Base-by-base conservation (phyloP, 2,113 vertebrate species). In the Pelobates fuscus region DNA sequence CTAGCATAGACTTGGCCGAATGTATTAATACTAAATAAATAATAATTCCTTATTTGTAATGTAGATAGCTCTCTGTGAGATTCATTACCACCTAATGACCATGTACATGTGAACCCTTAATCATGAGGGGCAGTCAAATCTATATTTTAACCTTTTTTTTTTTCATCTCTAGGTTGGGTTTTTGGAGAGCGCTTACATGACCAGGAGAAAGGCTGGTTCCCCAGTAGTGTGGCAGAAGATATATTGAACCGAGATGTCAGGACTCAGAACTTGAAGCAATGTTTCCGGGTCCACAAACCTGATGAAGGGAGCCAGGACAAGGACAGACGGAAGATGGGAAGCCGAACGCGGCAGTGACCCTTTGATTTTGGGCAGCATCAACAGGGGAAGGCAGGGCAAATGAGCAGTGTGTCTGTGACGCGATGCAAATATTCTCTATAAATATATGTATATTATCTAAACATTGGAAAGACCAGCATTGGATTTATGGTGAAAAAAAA, bases 201-300 rank as follows among this genome's bases (percentile, higher is more conserved):
- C 78, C 93, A 95, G 15, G 96, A 99, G 82, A 92, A 91, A 84
- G 97, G 97, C 81, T 99, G 97, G 97, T 98, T 99, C 87, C 96
- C 96, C 65, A 93, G 87, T 84, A 91, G 91, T 62, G 92, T 93
- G 43, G 94, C 93, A 8, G 97, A 99, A 78, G 95, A 94, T 82
- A 98, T 99, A 81, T 82, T 94, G 82, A 99, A 93, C 81, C 93
- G 92, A 79, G 94, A 97, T 81, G 92, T 98, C 66, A 90, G 96
- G 68, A 93, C 94, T 37, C 96, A 98, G 87, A 98, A 99, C 87
- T 82, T 97, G 78, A 95, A 93, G 76, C 96, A 98, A 67, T 96
- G 94, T 76, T 90, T 97, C 43, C 89, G 94, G 1, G 94, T 99
- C 60, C 95, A 97, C 78, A 96, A 94, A 78, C 89, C 93, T 0